Evolutionary conservation across 2,888 invertebrate species (phyloP), one percentile per base, ranked within the genome.

Genomic region (Eristalis arbustorum): DNA sequence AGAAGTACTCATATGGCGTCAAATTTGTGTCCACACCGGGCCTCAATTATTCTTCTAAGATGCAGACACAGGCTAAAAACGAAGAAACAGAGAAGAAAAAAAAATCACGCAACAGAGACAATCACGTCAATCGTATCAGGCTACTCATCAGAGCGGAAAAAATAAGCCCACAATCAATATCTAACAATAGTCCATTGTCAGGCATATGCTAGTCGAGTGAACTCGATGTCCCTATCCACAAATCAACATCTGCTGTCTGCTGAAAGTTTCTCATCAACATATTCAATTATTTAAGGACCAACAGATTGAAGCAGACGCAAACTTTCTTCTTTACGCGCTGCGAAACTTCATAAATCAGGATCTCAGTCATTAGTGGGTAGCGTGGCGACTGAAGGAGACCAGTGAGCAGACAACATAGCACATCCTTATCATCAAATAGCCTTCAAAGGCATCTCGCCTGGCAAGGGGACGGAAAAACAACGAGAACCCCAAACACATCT

Each of bases 311-410:
- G 42, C 72, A 76, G 76, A 77, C 84, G 64, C 49, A 77, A 76
- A 76, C 76, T 80, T 85, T 76, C 79, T 63, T 84, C 62, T 77
- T 72, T 73, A 72, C 73, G 76, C 56, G 37, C 68, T 25, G 69
- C 34, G 69, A 85, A 85, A 77, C 85, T 81, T 85, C 81, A 85
- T 85, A 85, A 81, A 85, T 81, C 81, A 78, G 73, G 42, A 81
- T 85, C 62, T 67, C 49, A 74, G 81, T 81, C 85, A 85, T 81
- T 81, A 85, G 77, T 77, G 69, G 69, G 37, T 71, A 79, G 74
- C 67, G 71, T 71, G 71, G 14, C 42, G 6, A 25, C n/a, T 14
- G 62, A 73, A 59, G 59, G 42, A 67, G 49, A 49, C 59, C 40
- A 61, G 18, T 28, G 28, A 63, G 4, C 25, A 34, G 18, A 18